phyloP scores from a whole-genome alignment of 1,140 invertebrate genomes.

The Amphibalanus amphitrite region DNA sequence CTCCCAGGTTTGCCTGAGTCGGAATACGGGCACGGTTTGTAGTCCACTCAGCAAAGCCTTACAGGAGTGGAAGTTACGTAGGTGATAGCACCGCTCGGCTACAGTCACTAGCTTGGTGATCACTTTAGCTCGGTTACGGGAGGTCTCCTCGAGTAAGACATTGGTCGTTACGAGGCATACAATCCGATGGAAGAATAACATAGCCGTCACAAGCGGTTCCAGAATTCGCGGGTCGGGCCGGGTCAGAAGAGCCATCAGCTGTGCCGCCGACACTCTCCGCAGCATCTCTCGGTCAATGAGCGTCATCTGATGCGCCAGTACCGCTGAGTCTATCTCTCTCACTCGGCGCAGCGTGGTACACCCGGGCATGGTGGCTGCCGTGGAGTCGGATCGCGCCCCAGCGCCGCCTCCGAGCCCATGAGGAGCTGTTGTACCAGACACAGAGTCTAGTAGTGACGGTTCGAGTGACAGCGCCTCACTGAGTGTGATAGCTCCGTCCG shows the following conservation, averaged over 20 bases:
- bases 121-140: constrained; percentile 31
- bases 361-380: neutral
- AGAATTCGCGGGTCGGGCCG: constrained; percentile 19
- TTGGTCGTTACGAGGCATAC: constrained; percentile 32
- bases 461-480: neutral
- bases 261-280: neutral
- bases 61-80: constrained; percentile 36
- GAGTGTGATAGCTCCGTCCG: neutral
- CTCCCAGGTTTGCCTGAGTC: constrained; percentile 31
- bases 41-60: constrained; percentile 34
- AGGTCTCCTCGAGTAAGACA: constrained; percentile 26
- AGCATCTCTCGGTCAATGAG: neutral
- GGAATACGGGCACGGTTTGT: constrained; percentile 33
- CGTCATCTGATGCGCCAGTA: neutral
- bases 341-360: neutral
- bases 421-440: neutral
- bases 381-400: neutral
- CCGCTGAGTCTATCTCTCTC: neutral
- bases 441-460: neutral
- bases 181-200: constrained; percentile 35
- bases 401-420: too few species aligned
- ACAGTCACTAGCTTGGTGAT: constrained; percentile 34
- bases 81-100: constrained; percentile 31
- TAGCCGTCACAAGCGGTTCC: constrained; percentile 30
- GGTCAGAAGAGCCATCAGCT: neutral